These are phyloP conservation scores for Mellilla xanthometata DNA, from an alignment of 2,888 invertebrate genomes.

Conservation along the genomic window DNA sequence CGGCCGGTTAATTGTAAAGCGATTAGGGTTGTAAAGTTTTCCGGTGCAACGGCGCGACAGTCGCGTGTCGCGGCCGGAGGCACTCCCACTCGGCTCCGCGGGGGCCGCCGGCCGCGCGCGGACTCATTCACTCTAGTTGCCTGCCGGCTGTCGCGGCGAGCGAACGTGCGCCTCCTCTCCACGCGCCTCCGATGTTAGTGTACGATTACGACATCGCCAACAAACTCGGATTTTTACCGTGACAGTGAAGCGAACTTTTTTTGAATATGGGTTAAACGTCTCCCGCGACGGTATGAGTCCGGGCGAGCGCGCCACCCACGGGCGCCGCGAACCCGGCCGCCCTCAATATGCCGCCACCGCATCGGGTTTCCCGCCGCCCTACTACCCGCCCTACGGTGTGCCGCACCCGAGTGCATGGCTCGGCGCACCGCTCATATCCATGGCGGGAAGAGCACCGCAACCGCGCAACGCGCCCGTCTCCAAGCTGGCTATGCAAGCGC, in stretches of 20 bases:
- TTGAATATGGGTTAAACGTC: constrained; percentile 89
- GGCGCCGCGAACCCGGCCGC: constrained; percentile 80
- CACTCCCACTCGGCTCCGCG: constrained; percentile 66
- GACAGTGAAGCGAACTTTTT: constrained; percentile 71
- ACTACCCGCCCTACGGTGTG: constrained; percentile 77
- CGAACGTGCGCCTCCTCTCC: constrained; percentile 60
- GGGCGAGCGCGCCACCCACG: constrained; percentile 80
- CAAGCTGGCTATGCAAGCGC: constrained; percentile 91
- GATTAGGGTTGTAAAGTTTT: constrained; percentile 77
- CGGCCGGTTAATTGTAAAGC: constrained; percentile 68
- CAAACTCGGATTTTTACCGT: constrained; percentile 71
- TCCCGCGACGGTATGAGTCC: constrained; percentile 70
- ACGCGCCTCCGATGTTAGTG: constrained; percentile 75
- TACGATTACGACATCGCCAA: constrained; percentile 78
- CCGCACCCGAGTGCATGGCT: constrained; percentile 87
- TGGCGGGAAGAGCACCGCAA: constrained; percentile 83
- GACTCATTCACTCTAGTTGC: constrained; percentile 76
- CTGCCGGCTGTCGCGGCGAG: constrained; percentile 72
- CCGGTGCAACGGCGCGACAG: constrained; percentile 66
- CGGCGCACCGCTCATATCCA: constrained; percentile 91
- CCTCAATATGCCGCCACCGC: constrained; percentile 76
- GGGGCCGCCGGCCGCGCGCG: constrained; percentile 65
- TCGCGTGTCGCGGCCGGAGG: constrained; percentile 64
- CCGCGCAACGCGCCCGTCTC: constrained; percentile 83
- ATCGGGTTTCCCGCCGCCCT: constrained; percentile 78